These are phyloP conservation scores for Apis mellifera DNA, from an alignment of 1,140 invertebrate genomes.

Conservation along the genomic window Amel_HAv3.1 CM009946.2:2739001-2739500, in stretches of 20 bases:
- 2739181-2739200: slow-evolving; percentile 23
- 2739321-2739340: slow-evolving; percentile 78
- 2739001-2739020: too few relatives aligned
- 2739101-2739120: not conserved
- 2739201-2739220: slow-evolving; percentile 7
- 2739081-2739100: not conserved
- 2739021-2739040: too few relatives aligned
- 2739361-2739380: slow-evolving; percentile 61
- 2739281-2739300: not conserved
- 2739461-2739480: not conserved
- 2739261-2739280: slow-evolving; percentile 34
- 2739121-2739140: slow-evolving; percentile 20
- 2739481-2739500: not conserved
- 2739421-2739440: slow-evolving; percentile 34
- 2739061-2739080: too few relatives aligned
- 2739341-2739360: slow-evolving; percentile 66
- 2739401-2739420: slow-evolving; percentile 40
- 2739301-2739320: slow-evolving; percentile 4
- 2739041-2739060: too few relatives aligned
- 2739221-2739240: not conserved
- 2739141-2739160: not conserved
- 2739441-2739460: not conserved
- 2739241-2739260: slow-evolving; percentile 33
- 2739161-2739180: not conserved
- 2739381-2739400: slow-evolving; percentile 49